phyloP scores from a whole-genome alignment of 2,113 vertebrate species.

The Pelodiscus sinensis region DNA sequence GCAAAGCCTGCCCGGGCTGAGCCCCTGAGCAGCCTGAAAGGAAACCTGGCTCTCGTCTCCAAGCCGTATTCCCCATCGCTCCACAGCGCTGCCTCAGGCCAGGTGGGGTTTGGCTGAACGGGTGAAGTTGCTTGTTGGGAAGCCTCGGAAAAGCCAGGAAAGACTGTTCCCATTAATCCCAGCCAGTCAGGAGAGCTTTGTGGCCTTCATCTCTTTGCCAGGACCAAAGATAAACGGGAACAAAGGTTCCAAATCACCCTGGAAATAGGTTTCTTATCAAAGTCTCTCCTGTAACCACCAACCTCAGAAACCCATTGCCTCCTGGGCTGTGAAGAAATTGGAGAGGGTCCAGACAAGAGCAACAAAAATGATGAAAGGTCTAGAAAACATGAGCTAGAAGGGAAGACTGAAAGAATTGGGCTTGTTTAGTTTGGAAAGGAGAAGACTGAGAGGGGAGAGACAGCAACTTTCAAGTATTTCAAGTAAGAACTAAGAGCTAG shows the following conservation, averaged over 20 bases:
- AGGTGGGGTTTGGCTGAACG: neutral
- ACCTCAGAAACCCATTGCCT: neutral
- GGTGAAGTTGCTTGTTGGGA: neutral
- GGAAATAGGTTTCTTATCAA: neutral
- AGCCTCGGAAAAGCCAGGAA: neutral
- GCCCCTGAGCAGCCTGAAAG: neutral
- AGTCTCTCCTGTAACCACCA: neutral
- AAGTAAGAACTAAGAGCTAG: too few species aligned
- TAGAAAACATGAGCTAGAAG: too few species aligned
- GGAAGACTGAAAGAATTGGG: too few species aligned
- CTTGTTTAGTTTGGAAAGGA: too few species aligned
- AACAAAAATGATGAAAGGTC: too few species aligned
- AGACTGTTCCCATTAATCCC: neutral
- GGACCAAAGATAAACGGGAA: neutral
- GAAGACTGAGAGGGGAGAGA: too few species aligned
- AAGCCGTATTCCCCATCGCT: neutral
- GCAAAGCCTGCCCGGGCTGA: neutral
- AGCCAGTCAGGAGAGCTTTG: neutral
- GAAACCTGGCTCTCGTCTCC: neutral
- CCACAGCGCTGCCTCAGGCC: neutral
- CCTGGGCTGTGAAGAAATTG: neutral
- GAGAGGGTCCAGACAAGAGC: too few species aligned
- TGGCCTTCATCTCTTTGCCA: neutral
- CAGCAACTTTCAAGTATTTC: too few species aligned
- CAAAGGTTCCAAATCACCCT: neutral